phyloP scores from a whole-genome alignment of 1,140 invertebrate species.

The Latrodectus geometricus region DNA sequence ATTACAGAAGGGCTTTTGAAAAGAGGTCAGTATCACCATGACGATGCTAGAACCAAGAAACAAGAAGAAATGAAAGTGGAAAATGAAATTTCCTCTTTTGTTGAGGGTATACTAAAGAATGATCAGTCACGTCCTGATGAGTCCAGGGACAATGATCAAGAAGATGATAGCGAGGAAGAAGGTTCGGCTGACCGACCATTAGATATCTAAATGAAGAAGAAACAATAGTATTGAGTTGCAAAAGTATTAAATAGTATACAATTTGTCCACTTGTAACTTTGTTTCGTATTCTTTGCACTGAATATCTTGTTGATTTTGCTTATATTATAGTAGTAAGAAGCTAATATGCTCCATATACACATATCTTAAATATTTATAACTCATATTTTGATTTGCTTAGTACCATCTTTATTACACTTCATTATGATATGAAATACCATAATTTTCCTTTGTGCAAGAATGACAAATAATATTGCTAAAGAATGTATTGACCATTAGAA shows the following conservation, averaged over 20 bases:
- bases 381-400: background rate
- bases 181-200: slow-evolving; percentile 57
- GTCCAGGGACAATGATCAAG: slow-evolving; percentile 39
- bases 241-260: slow-evolving; percentile 7
- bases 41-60: slow-evolving; percentile 22
- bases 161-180: slow-evolving; percentile 60
- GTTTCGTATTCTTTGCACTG: slow-evolving; percentile 26
- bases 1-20: slow-evolving; percentile 38
- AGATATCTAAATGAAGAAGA: slow-evolving; percentile 43
- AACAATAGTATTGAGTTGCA: slow-evolving; percentile 20
- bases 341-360: slow-evolving; percentile 25
- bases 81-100: slow-evolving; percentile 17
- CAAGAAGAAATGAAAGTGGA: slow-evolving; percentile 55
- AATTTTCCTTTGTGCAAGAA: background rate
- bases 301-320: slow-evolving; percentile 51
- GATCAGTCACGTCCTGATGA: slow-evolving; percentile 20
- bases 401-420: background rate
- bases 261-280: slow-evolving; percentile 40
- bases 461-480: background rate
- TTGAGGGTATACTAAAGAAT: slow-evolving; percentile 9
- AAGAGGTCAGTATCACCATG: slow-evolving; percentile 23
- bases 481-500: background rate
- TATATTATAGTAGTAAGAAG: slow-evolving; percentile 2
- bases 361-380: slow-evolving; percentile 53
- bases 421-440: background rate